Conservation (phyloP, 1,140 invertebrate species). For the Lamellibrachia luymesi region DNA sequence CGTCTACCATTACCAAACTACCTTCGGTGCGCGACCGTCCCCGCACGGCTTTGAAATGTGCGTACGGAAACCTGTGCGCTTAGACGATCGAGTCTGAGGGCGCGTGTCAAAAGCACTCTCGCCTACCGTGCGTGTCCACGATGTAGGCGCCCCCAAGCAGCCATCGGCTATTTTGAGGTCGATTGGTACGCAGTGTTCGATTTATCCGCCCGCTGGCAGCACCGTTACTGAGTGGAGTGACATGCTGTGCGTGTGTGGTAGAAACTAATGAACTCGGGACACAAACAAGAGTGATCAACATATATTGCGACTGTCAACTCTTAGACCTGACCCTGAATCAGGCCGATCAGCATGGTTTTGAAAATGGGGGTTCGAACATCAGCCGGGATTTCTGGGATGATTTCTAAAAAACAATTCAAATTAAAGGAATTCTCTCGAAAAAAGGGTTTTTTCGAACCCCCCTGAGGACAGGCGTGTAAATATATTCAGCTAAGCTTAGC, state of each 20-base stretch:
- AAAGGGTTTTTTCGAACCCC: too few relatives aligned
- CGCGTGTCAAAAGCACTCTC: neutral
- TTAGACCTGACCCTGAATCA: too few relatives aligned
- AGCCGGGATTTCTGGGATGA: too few relatives aligned
- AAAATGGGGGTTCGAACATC: too few relatives aligned
- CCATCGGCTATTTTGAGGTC: neutral
- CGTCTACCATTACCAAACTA: neutral
- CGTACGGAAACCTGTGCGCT: neutral
- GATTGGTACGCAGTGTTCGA: neutral
- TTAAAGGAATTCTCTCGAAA: too few relatives aligned
- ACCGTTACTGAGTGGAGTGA: neutral
- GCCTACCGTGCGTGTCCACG: neutral
- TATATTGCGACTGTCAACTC: too few relatives aligned
- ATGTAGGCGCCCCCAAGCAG: neutral
- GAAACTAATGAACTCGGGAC: neutral
- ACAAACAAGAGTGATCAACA: too few relatives aligned
- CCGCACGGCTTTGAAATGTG: neutral
- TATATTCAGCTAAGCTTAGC: too few relatives aligned
- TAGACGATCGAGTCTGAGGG: neutral
- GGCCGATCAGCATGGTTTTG: too few relatives aligned
- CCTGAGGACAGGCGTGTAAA: too few relatives aligned
- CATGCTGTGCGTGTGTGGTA: neutral
- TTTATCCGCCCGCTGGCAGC: neutral
- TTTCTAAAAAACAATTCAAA: too few relatives aligned
- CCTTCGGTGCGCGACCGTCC: neutral